Evolutionary conservation across 1,140 invertebrate genomes (phyloP), one percentile per base, ranked within the genome.

Genomic region (Euborellia annulipes): DNA sequence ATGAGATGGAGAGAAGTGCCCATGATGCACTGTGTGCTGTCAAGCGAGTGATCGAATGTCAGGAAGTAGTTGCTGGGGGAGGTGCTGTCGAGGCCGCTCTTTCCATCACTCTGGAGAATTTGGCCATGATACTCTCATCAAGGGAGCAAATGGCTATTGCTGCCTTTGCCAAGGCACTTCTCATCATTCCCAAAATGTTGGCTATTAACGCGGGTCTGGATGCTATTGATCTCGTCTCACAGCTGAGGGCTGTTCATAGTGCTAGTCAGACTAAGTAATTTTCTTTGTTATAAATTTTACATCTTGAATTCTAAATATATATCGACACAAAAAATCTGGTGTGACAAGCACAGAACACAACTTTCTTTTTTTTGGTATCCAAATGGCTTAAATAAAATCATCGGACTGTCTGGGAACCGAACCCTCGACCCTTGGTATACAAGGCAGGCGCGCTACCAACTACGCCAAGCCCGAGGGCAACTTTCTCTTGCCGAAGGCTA

Each of bases 1-100:
- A 82, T 57, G 78, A 82, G 61, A 81, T 82, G 75, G 79, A 82
- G 58, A 59, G 78, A 27, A 79, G 76, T 11, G 51, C 82, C 16
- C 78, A 82, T 58, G 78, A 82, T 60, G 68, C 78, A 3, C 58
- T 82, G 2, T 81, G 76, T 59, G 79, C 81, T 16, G 73, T 82
- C 9, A 75, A 75, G 49, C 59, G 78, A 43, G 77, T 82, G n/a
- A 60, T 82, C 23, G 78, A 82, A 58, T 71, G 69, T 21, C 76
- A 77, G 54, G 65, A 67, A 16, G 66, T 82, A 9, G 78, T 82
- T 20, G 74, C 75, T 43, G 78, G 78, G 14, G 78, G 79, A 50
- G 78, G 78, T 2, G 72, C 76, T 48, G 78, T 82, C 18, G 78
- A 82, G 62, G 75, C 78, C 40, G 79, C 78, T 6, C 58, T 82